These are phyloP conservation scores for Haliclystus octoradiatus DNA, from an alignment of 30 jellyfish, hydroid and myxozoan genomes.

Conservation along the genomic window DNA sequence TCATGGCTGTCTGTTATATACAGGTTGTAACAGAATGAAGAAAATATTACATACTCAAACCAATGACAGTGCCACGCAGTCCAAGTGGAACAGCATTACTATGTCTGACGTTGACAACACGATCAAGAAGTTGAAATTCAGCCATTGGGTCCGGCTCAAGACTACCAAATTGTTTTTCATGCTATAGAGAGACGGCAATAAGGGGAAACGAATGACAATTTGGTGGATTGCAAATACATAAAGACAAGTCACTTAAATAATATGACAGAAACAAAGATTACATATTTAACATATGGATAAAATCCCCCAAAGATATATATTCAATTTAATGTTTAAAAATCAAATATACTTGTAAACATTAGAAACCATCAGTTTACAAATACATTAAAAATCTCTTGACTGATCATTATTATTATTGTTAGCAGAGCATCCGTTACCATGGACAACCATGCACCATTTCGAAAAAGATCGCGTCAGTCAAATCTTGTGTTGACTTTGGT, in stretches of 20 bases:
- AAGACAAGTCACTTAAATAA: neutral
- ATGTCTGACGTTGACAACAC: constrained; percentile 75
- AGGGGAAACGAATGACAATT: neutral
- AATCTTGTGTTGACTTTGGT: no score
- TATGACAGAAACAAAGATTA: neutral
- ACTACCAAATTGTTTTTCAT: constrained; percentile 63
- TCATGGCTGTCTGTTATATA: no score
- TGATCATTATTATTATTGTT: no score
- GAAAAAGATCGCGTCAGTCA: no score
- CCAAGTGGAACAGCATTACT: constrained; percentile 79
- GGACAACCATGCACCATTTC: no score
- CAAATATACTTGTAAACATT: no score
- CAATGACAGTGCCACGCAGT: constrained; percentile 70
- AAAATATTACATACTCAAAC: constrained; percentile 81
- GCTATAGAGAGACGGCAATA: constrained; percentile 7
- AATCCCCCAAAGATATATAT: neutral
- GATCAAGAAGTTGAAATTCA: constrained; percentile 69
- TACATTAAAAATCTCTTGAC: no score
- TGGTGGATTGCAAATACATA: neutral
- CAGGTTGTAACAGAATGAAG: no score
- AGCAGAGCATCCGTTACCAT: no score
- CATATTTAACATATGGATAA: neutral
- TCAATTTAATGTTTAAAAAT: neutral
- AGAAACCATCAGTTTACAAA: no score
- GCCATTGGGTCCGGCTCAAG: constrained; percentile 81